Percentiles rank a stretch among this genome's conserved stretches.
phyloP scores from a whole-genome alignment of 30 jellyfish, hydroid and myxozoan species.

The Phacellophora camtschatica region DNA sequence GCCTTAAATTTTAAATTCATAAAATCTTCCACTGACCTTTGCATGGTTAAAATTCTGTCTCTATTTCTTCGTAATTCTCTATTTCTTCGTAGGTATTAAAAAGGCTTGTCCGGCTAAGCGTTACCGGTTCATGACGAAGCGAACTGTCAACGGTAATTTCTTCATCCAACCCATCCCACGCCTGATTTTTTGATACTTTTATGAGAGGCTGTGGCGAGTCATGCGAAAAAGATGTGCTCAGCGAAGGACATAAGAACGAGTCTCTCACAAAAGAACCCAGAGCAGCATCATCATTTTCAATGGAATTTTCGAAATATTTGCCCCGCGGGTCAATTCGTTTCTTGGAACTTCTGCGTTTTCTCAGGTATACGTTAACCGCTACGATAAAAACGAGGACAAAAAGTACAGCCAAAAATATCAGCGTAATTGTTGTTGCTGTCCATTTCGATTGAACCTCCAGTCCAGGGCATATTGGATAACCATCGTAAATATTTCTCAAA shows the following conservation, averaged over 20 bases:
- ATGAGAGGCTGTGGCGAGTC: neutral
- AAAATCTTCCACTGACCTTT: neutral
- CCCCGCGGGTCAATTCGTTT: constrained; percentile 17
- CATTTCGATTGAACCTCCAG: neutral
- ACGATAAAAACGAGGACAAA: neutral
- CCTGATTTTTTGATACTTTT: neutral
- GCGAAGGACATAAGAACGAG: too few species aligned
- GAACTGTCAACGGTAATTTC: constrained; percentile 20
- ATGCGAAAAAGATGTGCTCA: neutral
- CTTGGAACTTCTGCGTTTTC: neutral
- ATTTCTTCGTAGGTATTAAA: constrained; percentile 29
- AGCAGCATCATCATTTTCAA: neutral
- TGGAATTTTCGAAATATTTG: neutral
- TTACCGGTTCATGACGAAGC: neutral
- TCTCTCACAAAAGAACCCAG: neutral
- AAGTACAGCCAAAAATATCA: constrained; percentile 4
- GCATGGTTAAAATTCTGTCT: constrained; percentile 24
- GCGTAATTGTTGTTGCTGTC: neutral
- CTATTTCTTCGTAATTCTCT: constrained; percentile 52
- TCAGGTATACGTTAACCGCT: neutral
- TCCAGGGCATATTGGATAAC: constrained; percentile 35
- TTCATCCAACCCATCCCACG: constrained; percentile 6
- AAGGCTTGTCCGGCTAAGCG: neutral
- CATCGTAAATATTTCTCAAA: constrained; percentile 29
- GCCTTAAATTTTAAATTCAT: neutral